These are phyloP conservation scores for Asteroscopus sphinx DNA, from an alignment of 2,888 invertebrate species.

Conservation along the genomic window DNA sequence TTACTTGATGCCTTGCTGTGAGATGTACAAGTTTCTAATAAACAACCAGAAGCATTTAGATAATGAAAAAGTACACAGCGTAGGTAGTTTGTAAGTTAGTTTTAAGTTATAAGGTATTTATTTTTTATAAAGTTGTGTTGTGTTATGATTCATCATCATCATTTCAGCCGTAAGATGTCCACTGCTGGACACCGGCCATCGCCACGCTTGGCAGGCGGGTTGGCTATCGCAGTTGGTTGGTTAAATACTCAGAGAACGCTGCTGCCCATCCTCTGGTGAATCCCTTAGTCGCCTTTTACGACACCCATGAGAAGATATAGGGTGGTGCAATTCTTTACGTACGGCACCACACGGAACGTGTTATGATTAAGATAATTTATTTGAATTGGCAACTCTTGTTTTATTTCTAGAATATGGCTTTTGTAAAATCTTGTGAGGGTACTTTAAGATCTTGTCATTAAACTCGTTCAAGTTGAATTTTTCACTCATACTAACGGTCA, in stretches of 20 bases:
- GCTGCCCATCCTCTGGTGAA: no score
- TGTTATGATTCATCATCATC: no score
- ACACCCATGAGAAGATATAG: no score
- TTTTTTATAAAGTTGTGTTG: slow-evolving; percentile 80
- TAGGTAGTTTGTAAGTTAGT: slow-evolving; percentile 77
- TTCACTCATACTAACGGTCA: slow-evolving; percentile 59
- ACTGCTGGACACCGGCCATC: no score
- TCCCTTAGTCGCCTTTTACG: no score
- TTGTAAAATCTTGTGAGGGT: slow-evolving; percentile 48
- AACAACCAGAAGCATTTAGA: slow-evolving; percentile 89
- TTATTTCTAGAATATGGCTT: slow-evolving; percentile 25
- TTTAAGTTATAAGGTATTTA: slow-evolving; percentile 79
- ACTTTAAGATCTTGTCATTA: slow-evolving; percentile 20
- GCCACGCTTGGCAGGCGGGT: no score
- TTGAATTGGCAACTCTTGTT: slow-evolving; percentile 54
- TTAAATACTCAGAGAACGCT: no score
- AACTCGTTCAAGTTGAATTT: slow-evolving; percentile 22
- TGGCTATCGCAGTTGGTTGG: no score
- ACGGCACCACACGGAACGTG: no score
- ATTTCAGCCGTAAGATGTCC: no score
- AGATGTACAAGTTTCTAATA: slow-evolving; percentile 53
- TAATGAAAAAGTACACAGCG: slow-evolving; percentile 88
- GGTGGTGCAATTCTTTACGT: no score
- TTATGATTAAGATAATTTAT: slow-evolving; percentile 83
- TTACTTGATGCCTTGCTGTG: slow-evolving; percentile 67